Conservation (phyloP, 1,140 invertebrate genomes). For the Oedothorax gibbosus region DNA sequence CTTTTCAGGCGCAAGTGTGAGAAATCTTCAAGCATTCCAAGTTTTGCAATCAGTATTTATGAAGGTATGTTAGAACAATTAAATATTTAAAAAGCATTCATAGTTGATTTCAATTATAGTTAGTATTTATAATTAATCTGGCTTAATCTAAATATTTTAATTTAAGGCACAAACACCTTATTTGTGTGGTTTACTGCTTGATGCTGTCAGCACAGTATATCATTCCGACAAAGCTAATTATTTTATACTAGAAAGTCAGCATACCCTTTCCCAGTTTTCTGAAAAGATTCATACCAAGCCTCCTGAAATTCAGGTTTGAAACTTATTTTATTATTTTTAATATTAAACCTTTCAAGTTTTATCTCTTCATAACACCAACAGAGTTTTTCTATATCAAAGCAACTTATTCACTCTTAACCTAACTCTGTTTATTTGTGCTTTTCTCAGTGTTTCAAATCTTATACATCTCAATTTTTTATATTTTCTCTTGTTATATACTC, state of each 20-base stretch:
- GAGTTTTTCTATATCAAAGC: too few species aligned
- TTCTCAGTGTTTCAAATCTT: too few species aligned
- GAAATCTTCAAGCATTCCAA: constrained; percentile 96
- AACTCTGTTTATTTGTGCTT: too few species aligned
- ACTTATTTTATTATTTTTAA: constrained; percentile 15
- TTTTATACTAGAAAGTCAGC: constrained; percentile 96
- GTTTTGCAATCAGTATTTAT: constrained; percentile 94
- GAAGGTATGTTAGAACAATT: constrained; percentile 74
- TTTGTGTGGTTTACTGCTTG: constrained; percentile 89
- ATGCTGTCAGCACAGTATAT: constrained; percentile 96
- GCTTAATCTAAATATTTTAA: constrained; percentile 65
- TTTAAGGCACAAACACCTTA: constrained; percentile 73
- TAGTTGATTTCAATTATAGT: not conserved
- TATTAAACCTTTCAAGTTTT: not conserved
- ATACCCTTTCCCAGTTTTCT: constrained; percentile 94
- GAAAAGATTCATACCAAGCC: constrained; percentile 94
- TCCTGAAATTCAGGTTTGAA: constrained; percentile 82
- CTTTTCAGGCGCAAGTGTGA: constrained; percentile 68
- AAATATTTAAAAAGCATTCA: not conserved
- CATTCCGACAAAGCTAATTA: constrained; percentile 98
- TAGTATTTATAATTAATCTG: too few species aligned
- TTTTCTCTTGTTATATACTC: too few species aligned
- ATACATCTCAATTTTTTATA: too few species aligned
- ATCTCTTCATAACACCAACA: not conserved
- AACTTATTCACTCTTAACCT: too few species aligned